Percentiles rank a stretch among this genome's conserved stretches.
These are phyloP conservation scores for Liolophura sinensis DNA, from an alignment of 1,140 invertebrate genomes.

Conservation along the genomic window DNA sequence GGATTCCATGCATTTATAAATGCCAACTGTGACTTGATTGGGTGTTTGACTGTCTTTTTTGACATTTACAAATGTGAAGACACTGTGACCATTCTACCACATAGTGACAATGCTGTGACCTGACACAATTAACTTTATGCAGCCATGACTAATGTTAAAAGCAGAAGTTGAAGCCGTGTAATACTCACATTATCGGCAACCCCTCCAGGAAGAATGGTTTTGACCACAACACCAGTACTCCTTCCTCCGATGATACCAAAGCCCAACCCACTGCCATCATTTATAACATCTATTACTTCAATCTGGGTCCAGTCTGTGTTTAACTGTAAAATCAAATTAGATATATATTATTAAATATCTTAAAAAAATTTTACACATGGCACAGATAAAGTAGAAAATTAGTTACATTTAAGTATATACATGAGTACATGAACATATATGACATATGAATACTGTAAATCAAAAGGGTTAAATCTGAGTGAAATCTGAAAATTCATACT, in stretches of 20 bases:
- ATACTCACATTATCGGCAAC: constrained; percentile 82
- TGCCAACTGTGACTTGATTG: no score
- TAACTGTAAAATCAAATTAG: constrained; percentile 64
- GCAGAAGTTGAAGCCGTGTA: neutral
- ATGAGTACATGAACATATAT: no score
- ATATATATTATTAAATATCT: no score
- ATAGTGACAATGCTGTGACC: neutral
- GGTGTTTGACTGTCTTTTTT: no score
- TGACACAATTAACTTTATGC: neutral
- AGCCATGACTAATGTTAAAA: neutral
- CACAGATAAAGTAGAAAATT: no score
- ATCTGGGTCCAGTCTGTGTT: constrained; percentile 95
- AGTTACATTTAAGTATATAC: no score
- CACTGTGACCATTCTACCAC: neutral
- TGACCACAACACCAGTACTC: constrained; percentile 95
- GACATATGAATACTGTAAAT: no score
- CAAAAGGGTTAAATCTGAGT: no score
- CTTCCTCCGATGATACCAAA: constrained; percentile 94
- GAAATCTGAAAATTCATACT: no score
- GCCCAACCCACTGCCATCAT: constrained; percentile 93
- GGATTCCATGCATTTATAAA: no score
- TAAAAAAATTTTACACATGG: no score
- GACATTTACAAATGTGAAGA: no score
- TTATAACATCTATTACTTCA: constrained; percentile 92
- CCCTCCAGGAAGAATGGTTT: constrained; percentile 90